Conservation (phyloP, 2,113 vertebrate species). For the Monarcha castaneiventris region DNA sequence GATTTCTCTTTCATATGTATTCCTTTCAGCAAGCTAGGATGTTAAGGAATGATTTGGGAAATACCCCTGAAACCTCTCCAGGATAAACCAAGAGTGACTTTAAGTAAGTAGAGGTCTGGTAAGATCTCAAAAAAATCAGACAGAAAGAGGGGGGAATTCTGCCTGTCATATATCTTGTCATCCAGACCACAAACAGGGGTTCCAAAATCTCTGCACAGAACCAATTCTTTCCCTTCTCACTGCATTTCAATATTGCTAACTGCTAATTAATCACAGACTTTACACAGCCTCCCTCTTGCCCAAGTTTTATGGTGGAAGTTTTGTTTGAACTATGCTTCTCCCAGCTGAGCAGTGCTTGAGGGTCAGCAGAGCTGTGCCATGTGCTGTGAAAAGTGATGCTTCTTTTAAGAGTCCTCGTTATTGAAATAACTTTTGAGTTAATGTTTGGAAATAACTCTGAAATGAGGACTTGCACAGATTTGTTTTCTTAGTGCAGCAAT, state of each 20-base stretch:
- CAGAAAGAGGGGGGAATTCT: neutral
- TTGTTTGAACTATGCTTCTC: constrained; percentile 7
- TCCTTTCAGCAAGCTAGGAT: neutral
- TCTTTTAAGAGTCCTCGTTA: constrained; percentile 22
- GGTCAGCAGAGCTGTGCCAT: neutral
- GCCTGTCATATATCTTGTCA: neutral
- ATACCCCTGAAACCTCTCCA: neutral
- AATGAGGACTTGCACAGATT: constrained; percentile 44
- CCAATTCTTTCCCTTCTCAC: neutral
- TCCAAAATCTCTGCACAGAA: neutral
- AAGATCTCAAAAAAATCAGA: neutral
- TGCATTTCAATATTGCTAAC: constrained; percentile 7
- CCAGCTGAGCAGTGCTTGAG: constrained; percentile 21
- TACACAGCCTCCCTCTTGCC: neutral
- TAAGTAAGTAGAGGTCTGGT: neutral
- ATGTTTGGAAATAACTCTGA: constrained; percentile 56
- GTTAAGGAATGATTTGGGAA: neutral
- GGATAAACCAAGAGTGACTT: neutral
- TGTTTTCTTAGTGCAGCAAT: constrained; percentile 61
- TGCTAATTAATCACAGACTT: constrained; percentile 35
- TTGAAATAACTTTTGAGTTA: constrained; percentile 45
- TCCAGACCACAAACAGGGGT: neutral
- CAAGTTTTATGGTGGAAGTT: neutral
- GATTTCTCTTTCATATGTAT: neutral
- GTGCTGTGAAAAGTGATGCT: constrained; percentile 34